Evolutionary conservation across 1,140 invertebrate species (phyloP).

Genomic region (Drosophila willistoni): DNA sequence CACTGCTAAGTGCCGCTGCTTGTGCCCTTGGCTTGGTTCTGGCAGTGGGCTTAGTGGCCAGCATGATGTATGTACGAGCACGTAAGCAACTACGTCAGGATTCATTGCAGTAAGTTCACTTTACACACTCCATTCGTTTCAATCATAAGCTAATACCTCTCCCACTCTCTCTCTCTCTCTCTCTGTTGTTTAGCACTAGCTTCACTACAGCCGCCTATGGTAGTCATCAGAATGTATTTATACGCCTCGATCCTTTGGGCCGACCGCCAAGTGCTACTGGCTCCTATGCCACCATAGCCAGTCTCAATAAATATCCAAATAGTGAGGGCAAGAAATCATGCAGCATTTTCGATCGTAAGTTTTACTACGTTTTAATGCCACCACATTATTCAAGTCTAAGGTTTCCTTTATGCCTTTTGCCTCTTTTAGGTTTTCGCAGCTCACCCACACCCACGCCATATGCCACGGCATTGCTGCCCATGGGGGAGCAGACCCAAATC

Average conservation of each 20-base stretch:
- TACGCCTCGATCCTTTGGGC: constrained; percentile 87
- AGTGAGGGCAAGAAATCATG: constrained; percentile 82
- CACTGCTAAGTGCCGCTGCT: constrained; percentile 86
- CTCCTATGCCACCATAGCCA: constrained; percentile 91
- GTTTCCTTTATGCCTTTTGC: not conserved
- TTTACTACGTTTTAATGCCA: not conserved
- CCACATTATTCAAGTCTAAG: not conserved
- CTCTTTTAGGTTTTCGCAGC: constrained; percentile 82
- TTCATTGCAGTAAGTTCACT: constrained; percentile 87
- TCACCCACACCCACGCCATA: constrained; percentile 87
- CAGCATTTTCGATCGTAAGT: constrained; percentile 82
- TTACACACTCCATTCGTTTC: not conserved
- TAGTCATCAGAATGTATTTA: constrained; percentile 88
- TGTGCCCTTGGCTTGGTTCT: constrained; percentile 91
- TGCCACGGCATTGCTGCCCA: constrained; percentile 82
- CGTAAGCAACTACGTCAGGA: constrained; percentile 90
- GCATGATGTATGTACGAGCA: constrained; percentile 90
- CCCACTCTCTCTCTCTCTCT: not conserved
- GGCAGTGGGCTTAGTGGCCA: constrained; percentile 88
- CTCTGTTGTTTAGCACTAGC: constrained; percentile 84
- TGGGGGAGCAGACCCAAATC: constrained; percentile 71
- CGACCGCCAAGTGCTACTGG: constrained; percentile 90
- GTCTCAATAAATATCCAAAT: constrained; percentile 87
- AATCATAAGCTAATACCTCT: not conserved
- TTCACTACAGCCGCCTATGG: constrained; percentile 88